Base-by-base conservation (phyloP, 2,888 invertebrate species). In the Ommatoiulus sabulosus region DNA sequence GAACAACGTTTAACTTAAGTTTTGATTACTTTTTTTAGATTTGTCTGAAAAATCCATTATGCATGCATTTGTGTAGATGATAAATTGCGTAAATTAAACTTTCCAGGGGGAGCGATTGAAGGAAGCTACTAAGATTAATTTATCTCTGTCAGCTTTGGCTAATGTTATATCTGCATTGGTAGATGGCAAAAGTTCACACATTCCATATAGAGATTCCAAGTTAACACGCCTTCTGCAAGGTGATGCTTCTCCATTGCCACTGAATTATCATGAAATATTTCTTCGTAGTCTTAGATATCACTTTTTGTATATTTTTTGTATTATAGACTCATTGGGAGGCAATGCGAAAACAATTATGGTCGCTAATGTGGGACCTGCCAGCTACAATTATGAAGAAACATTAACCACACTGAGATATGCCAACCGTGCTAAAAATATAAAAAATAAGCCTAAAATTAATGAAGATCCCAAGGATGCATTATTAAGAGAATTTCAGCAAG, bases 281-380 rank as follows among this genome's bases (percentile, higher is more conserved):
- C 35, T 52, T 10, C 44, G 12, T 87, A 84, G 52, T 3, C 4
- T 44, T 89, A 10, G 35, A 20, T 80, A 7, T 48, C n/a, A 3
- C n/a, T 24, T 84, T 35, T 20, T 87, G 17, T 63, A 57, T 20
- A 88, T 10, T 89, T 17, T 52, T 90, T 52, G 84, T 88, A 20
- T n/a, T 91, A 48, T 91, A 94, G 99, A 99, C 94, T 99, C 99
- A 0, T 94, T 99, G 86, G 99, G 99, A 89, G 99, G 99, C 12
- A 99, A 99, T 94, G 98, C 99, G 85, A 98, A 98, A 93, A 99
- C 99, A 0, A 97, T 99, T 89, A 99, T 99, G 99, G 97, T 99
- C 88, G 99, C 99, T 12, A 99, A 99, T 93, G 96, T 99, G 92
- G 99, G 99, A 0, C 99, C 99, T 44, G 99, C 99, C 35, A 96